Evolutionary conservation across 2,888 invertebrate species (phyloP), one percentile per base, ranked within the genome.

Genomic region (Cheilosia impressa): DNA sequence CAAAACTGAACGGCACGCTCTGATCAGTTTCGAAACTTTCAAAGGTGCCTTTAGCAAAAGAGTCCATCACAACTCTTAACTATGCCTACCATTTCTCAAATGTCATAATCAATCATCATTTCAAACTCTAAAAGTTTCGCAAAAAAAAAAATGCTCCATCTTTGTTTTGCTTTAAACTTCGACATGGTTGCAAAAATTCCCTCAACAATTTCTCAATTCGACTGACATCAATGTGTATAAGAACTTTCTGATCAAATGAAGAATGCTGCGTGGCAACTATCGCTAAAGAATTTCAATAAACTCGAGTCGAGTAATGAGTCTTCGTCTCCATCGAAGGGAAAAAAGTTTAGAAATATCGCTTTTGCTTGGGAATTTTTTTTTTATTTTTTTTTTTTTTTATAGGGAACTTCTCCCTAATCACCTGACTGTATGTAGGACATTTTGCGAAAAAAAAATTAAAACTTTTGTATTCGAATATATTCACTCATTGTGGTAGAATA

Each of bases 171-270:
- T 47, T 9, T 47, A 47, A 47, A 47, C 47, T 47, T 47, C 47
- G 45, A 45, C 15, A 6, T 45, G 19, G 47, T 19, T 47, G 9
- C 17, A 19, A 19, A 47, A 27, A 31, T 60, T 60, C 53, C 71
- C 27, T 41, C 13, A 27, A 34, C 62, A 62, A 62, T 77, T 77
- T 71, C 62, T 34, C 47, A 72, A 65, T 58, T 52, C 63, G 65
- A 72, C 65, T 78, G 41, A 69, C 71, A 77, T 72, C 57, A 7
- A 22, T 57, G 55, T n/a, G 19, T 57, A 2, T 24, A 10, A 38
- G 41, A 81, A 69, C 31, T 81, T 81, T 81, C 7, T 69, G 76
- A 77, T 77, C 71, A 65, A 81, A 81, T 77, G 77, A 77, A 58
- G 69, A 71, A 65, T 77, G 77, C 50, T 58, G 57, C 27, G 31